These are phyloP conservation scores for Xyrauchen texanus DNA, from an alignment of 2,113 vertebrate genomes.

Conservation along the genomic window DNA sequence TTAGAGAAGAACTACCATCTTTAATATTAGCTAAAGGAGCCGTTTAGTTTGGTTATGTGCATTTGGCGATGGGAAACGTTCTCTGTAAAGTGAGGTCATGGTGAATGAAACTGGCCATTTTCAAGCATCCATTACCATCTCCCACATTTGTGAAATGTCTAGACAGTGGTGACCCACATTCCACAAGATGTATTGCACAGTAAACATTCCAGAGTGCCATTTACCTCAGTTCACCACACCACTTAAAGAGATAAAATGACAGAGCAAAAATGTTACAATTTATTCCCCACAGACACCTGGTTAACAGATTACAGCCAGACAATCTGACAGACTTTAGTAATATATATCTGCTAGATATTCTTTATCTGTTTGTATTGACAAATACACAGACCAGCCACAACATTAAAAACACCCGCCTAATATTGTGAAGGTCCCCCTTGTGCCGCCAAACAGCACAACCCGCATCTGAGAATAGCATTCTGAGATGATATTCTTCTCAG, in stretches of 20 bases:
- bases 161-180: constrained; percentile 50
- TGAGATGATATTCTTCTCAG: too few species aligned
- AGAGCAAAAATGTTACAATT: constrained; percentile 7
- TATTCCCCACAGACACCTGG: background rate
- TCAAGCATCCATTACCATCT: constrained; percentile 1
- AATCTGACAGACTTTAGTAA: background rate
- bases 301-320: background rate
- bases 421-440: too few species aligned
- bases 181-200: constrained; percentile 32
- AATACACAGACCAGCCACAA: too few species aligned
- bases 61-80: background rate
- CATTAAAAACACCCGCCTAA: too few species aligned
- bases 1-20: background rate
- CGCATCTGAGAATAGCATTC: too few species aligned
- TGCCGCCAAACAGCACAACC: too few species aligned
- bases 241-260: background rate
- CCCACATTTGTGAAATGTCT: constrained; percentile 43
- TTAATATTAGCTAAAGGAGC: background rate
- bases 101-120: constrained; percentile 8
- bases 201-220: constrained; percentile 35
- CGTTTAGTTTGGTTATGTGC: background rate
- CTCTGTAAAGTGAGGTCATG: background rate
- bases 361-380: background rate
- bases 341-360: background rate
- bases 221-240: constrained; percentile 7